phyloP scores from a whole-genome alignment of 2,888 invertebrate genomes.

The Charanyca ferruginea region DNA sequence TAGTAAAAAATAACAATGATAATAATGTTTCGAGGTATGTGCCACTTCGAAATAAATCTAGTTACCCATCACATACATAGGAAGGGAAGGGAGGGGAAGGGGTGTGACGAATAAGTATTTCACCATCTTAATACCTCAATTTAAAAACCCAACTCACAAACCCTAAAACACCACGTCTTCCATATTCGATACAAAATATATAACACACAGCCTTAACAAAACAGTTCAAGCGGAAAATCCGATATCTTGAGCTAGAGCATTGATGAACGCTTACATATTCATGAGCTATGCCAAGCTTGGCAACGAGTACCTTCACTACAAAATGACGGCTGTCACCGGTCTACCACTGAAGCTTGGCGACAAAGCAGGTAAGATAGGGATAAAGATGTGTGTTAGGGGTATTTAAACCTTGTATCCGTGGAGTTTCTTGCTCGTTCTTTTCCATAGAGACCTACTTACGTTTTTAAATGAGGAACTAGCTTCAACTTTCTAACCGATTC shows the following conservation, averaged over 20 bases:
- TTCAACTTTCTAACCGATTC: too few relatives aligned
- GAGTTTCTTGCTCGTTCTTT: too few relatives aligned
- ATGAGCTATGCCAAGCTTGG: constrained; percentile 74
- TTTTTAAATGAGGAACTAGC: too few relatives aligned
- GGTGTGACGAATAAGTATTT: too few relatives aligned
- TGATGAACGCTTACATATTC: constrained; percentile 88
- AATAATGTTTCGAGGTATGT: too few relatives aligned
- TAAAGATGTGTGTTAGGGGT: background rate
- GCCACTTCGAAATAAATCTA: too few relatives aligned
- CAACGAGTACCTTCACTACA: constrained; percentile 73
- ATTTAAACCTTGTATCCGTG: too few relatives aligned
- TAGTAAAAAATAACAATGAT: too few relatives aligned
- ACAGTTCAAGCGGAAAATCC: constrained; percentile 85
- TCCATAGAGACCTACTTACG: too few relatives aligned
- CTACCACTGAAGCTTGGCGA: constrained; percentile 62
- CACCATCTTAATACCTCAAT: too few relatives aligned
- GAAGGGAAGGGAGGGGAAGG: too few relatives aligned
- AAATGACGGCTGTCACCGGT: constrained; percentile 81
- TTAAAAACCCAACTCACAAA: background rate
- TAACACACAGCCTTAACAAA: constrained; percentile 75
- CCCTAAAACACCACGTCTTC: constrained; percentile 18
- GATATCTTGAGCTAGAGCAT: constrained; percentile 86
- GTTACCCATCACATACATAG: too few relatives aligned
- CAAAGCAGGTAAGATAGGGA: constrained; percentile 33
- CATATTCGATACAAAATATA: constrained; percentile 66